These are phyloP conservation scores for Vicugna pacos DNA, from an alignment of 2,113 vertebrate species.

Conservation along the genomic window DNA sequence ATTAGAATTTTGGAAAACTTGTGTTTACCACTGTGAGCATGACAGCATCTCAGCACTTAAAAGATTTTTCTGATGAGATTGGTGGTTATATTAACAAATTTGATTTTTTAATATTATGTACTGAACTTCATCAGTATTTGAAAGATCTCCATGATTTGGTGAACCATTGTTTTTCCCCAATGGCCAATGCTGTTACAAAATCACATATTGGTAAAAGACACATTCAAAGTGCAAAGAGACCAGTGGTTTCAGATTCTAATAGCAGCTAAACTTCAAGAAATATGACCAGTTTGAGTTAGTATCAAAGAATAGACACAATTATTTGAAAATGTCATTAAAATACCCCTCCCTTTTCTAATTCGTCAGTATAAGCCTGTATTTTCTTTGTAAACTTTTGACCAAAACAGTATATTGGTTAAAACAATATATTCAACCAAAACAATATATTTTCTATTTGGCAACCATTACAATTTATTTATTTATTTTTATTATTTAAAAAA, in stretches of 20 bases:
- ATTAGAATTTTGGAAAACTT: conserved; percentile 48
- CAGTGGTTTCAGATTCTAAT: conserved; percentile 15
- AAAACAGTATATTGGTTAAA: not conserved
- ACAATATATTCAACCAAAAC: no score
- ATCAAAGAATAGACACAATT: not conserved
- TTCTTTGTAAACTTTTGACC: conserved; percentile 29
- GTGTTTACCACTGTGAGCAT: not conserved
- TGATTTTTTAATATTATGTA: not conserved
- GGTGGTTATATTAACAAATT: not conserved
- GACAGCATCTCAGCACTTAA: not conserved
- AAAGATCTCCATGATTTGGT: not conserved
- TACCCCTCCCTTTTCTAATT: not conserved
- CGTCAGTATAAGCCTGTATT: not conserved
- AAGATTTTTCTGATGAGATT: not conserved
- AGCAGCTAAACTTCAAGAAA: not conserved
- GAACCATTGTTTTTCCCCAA: not conserved
- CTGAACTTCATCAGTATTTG: conserved; percentile 7
- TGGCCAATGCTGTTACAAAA: not conserved
- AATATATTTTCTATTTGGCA: not conserved
- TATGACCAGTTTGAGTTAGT: not conserved
- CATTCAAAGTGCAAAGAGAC: not conserved
- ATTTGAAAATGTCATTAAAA: not conserved
- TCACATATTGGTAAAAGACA: not conserved
- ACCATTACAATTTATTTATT: not conserved
- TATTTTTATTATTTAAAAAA: no score